Evolutionary conservation across 2,888 invertebrate genomes (phyloP).

Genomic region (Gerris lacustris): DNA sequence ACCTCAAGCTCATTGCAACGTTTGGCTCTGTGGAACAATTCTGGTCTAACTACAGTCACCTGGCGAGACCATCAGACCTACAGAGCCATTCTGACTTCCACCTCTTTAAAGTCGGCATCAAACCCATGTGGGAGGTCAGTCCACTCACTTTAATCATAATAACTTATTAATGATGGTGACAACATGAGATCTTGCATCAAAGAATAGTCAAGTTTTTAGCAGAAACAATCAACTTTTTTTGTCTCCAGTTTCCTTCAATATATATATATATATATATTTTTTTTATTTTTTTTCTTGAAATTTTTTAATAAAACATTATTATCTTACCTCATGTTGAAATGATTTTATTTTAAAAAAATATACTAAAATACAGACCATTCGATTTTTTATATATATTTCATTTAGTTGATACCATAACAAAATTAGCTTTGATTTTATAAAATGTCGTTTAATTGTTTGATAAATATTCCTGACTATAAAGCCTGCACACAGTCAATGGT

Average conservation of each 20-base stretch:
- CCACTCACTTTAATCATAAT: not conserved
- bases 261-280: not conserved
- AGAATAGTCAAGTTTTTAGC: too few relatives aligned
- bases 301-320: conserved; percentile 1
- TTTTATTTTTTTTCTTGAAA: not conserved
- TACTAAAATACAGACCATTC: too few relatives aligned
- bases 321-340: not conserved
- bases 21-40: conserved; percentile 93
- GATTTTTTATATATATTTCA: too few relatives aligned
- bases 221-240: too few relatives aligned
- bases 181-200: too few relatives aligned
- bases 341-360: too few relatives aligned
- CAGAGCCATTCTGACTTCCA: conserved; percentile 87
- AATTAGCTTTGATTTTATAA: too few relatives aligned
- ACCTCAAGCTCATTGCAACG: conserved; percentile 75
- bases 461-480: too few relatives aligned
- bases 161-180: not conserved
- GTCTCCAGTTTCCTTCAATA: not conserved
- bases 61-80: conserved; percentile 78
- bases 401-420: too few relatives aligned
- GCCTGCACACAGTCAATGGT: too few relatives aligned
- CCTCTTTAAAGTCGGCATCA: conserved; percentile 94
- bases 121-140: conserved; percentile 93
- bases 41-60: conserved; percentile 90
- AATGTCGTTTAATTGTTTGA: too few relatives aligned